Evolutionary conservation across 2,113 vertebrate genomes (phyloP), one percentile per base, ranked within the genome.

Genomic region (Nanger granti): DNA sequence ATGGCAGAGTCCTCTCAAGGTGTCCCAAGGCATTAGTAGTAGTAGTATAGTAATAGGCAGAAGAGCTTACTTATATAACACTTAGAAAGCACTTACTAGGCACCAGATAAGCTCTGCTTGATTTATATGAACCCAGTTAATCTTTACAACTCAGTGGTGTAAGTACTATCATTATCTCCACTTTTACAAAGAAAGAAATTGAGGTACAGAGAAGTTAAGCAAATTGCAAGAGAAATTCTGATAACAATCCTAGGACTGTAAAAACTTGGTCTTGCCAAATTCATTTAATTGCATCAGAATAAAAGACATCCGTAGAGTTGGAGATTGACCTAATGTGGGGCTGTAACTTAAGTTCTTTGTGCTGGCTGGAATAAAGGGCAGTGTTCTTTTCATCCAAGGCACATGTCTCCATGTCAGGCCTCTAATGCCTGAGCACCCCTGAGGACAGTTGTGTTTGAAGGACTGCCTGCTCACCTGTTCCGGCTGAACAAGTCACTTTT

Each of bases 131-230:
- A n/a, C 24, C 34, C 44, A 34, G 4, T 95, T 69, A 89, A 93
- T 87, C 26, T 73, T 87, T 89, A 85, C 18, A 85, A 80, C 24
- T 9, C 52, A 85, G 18, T 62, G 28, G 79, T 87, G 6, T 4
- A 62, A 57, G 1, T 62, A 34, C 26, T 76, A 4, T 44, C 57
- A 54, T 88, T 55, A 89, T 69, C 18, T 73, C 62, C 64, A 79
- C 83, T 97, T 97, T 93, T 97, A 73, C 47, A 93, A 24, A 49
- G 76, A 60, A 76, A 88, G 37, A 93, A 92, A 93, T n/a, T 64
- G 34, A 86, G 41, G 18, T 29, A 69, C 79, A 89, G 60, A 89
- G 26, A 52, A 17, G 34, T 44, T 57, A 86, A 94, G 37, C n/a
- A 88, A 54, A 88, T 86, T 91, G 37, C 22, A 47, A 18, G 31